Evolutionary conservation across 1,140 invertebrate genomes (phyloP), one percentile per base, ranked within the genome.

Genomic region (Leptopilina boulardi): DNA sequence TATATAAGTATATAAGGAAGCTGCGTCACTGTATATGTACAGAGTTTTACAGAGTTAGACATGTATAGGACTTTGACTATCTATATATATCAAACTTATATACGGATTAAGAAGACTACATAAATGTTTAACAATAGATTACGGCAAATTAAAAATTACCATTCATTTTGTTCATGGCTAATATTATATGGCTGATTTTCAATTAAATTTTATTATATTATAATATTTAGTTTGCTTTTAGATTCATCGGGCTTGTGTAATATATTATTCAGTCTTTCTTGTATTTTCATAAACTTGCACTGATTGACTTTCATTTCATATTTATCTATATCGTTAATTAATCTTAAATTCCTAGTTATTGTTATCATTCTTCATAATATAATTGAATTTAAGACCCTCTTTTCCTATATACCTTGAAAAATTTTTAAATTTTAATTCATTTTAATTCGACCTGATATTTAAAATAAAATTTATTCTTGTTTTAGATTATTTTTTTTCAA

Each of bases 281-380:
- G 21, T 66, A 66, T 30, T 23, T 66, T 66, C 15, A 66, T 4
- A 34, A 66, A 30, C 26, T 30, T 66, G 13, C 59, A 30, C 23
- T 66, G 59, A 66, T 66, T 34, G 26, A 66, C 59, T 66, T 66
- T 66, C 15, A n/a, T 66, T 66, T 66, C 26, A n/a, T n/a, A n/a
- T 15, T 8, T 34, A 66, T 6, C 13, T 15, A n/a, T n/a, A 34
- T 13, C 26, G 13, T 23, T 66, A 30, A 66, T 66, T 66, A 30
- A 9, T 8, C 59, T 66, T 30, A 66, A n/a, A 34, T 1, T 2
- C 13, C 59, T 66, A 66, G 5, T 66, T 66, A 66, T 66, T 66
- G 23, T 66, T 66, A 66, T 66, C 59, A 30, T 30, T 34, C 4
- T 34, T 15, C 2, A 23, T 13, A 30, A 66, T 66, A 23, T 13